These are phyloP conservation scores for Beris chalybata DNA, from an alignment of 2,888 invertebrate genomes.

Conservation along the genomic window DNA sequence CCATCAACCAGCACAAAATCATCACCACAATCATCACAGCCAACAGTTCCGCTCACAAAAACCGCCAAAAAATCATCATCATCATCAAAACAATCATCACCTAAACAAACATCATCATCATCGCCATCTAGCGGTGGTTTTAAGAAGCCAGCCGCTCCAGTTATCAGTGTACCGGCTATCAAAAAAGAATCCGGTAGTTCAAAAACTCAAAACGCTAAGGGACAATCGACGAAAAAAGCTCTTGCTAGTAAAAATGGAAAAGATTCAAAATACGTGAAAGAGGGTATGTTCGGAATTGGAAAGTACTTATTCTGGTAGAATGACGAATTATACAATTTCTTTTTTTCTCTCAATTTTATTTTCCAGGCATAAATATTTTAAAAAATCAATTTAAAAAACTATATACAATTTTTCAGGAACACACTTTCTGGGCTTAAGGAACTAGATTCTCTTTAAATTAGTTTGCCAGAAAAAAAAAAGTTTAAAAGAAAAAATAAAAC, in stretches of 20 bases:
- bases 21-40: conserved; percentile 38
- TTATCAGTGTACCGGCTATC: conserved; percentile 21
- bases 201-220: conserved; percentile 28
- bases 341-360: conserved; percentile 48
- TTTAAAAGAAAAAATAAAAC: background rate
- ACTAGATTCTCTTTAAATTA: conserved; percentile 23
- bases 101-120: conserved; percentile 35
- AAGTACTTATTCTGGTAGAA: conserved; percentile 83
- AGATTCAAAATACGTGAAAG: conserved; percentile 56
- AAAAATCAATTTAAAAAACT: conserved; percentile 57
- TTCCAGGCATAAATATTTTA: conserved; percentile 56
- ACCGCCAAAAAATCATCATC: conserved; percentile 39
- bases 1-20: conserved; percentile 42
- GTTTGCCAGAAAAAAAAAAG: conserved; percentile 5
- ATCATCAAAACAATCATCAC: conserved; percentile 38
- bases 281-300: conserved; percentile 83
- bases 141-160: conserved; percentile 41
- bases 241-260: conserved; percentile 57
- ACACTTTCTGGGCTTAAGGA: conserved; percentile 38
- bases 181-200: conserved; percentile 27
- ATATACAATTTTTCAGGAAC: conserved; percentile 57
- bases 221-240: conserved; percentile 55
- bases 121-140: conserved; percentile 39
- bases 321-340: conserved; percentile 22
- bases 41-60: conserved; percentile 39